Evolutionary conservation across 1,140 invertebrate species (phyloP), one percentile per base, ranked within the genome.

Genomic region (Nasonia vitripennis): DNA sequence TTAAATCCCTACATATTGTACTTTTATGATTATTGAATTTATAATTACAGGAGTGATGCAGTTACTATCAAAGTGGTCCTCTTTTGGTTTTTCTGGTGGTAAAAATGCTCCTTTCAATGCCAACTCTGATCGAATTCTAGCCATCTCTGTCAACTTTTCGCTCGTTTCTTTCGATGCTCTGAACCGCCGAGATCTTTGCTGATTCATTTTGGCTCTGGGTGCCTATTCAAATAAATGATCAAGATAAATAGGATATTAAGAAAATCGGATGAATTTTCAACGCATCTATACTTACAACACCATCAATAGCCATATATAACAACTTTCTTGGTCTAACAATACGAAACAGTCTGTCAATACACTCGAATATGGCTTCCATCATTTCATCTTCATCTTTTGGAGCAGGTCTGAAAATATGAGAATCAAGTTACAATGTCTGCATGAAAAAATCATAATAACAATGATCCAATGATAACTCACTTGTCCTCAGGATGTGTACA

Each of bases 401-500:
- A 1, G 99, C 97, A 51, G 99, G 98, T 89, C 97, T 97, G 89
- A 74, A 94, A 93, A 90, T 62, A 27, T 3, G n/a, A 73, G 1
- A 75, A 62, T 6, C 17, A 14, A 20, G 14, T 71, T 12, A 12
- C 9, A 27, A 70, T 17, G 10, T 70, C n/a, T 71, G 12, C 14
- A 14, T 67, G 45, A 7, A n/a, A 27, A 48, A 48, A 68, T 81
- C 23, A 71, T 5, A 48, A 81, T 37, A 79, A 79, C 2, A 55
- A 37, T 37, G 51, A 34, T 4, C 11, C 0, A 70, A 71, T 1
- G 68, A 31, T 31, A 71, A 71, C 92, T 93, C 93, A 96, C 95
- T 96, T 98, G 91, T 99, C 98, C 93, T 99, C 99, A n/a, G 99
- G 99, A 96, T 99, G 99, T 70, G 98, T 99, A 92, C 99, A 99